Evolutionary conservation across 2,113 vertebrate species (phyloP).

Genomic region (Chloebia gouldiae): DNA sequence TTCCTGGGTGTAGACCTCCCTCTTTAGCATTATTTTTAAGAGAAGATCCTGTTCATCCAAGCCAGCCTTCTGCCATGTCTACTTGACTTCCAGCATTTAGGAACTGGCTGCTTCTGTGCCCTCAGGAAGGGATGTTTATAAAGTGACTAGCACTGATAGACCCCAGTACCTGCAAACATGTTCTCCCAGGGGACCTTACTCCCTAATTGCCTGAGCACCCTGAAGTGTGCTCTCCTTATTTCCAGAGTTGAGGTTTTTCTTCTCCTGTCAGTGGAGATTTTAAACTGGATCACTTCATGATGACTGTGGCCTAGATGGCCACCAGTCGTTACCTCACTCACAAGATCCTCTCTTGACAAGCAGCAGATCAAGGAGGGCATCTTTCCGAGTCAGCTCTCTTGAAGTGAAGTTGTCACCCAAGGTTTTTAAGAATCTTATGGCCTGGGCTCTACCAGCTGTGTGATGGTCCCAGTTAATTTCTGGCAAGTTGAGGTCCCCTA

Average conservation of each 20-base stretch:
- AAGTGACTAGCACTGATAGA: neutral
- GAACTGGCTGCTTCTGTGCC: neutral
- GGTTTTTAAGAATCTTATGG: neutral
- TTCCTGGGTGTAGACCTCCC: neutral
- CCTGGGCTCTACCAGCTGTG: neutral
- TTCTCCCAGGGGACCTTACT: neutral
- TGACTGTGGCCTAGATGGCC: rapidly evolving
- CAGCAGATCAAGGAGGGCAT: neutral
- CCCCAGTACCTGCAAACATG: neutral
- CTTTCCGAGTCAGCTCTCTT: rapidly evolving
- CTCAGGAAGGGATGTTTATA: neutral
- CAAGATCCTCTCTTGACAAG: neutral
- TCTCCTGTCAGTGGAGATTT: neutral
- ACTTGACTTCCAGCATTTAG: neutral
- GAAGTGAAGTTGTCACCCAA: neutral
- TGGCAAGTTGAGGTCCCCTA: neutral
- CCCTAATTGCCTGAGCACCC: neutral
- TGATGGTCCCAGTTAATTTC: neutral
- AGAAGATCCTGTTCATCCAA: neutral
- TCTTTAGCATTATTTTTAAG: neutral
- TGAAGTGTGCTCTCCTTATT: neutral
- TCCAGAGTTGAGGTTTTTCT: neutral
- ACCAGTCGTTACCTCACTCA: rapidly evolving
- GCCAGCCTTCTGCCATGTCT: neutral
- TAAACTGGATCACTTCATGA: neutral